These are phyloP conservation scores for Eriocheir sinensis DNA, from an alignment of 1,140 invertebrate species.

Conservation along the genomic window DNA sequence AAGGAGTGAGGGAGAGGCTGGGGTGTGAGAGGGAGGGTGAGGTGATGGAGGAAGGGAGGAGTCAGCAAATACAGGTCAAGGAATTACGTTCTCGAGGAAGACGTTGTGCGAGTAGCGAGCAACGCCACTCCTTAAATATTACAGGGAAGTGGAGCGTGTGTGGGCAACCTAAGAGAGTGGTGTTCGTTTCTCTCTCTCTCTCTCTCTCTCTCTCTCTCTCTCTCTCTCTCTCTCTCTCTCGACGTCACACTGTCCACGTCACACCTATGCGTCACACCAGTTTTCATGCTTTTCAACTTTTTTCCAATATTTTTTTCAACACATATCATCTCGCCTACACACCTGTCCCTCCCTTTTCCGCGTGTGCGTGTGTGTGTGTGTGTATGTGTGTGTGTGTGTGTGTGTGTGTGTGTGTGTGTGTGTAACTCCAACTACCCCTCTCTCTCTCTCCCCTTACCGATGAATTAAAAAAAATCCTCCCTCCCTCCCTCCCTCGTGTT, in stretches of 20 bases:
- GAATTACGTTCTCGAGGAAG: neutral
- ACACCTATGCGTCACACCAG: too few species aligned
- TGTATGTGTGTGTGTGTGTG: too few species aligned
- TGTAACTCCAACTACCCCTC: neutral
- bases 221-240: neutral
- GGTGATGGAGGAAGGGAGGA: neutral
- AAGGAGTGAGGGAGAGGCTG: neutral
- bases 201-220: constrained; percentile 36
- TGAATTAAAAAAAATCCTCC: too few species aligned
- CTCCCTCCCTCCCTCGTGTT: neutral
- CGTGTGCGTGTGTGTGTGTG: too few species aligned
- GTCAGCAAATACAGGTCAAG: neutral
- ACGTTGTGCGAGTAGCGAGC: neutral
- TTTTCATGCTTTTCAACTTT: neutral
- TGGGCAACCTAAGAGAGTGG: neutral
- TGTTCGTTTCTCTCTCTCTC: neutral
- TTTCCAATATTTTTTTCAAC: neutral
- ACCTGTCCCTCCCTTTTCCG: neutral
- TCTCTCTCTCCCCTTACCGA: neutral
- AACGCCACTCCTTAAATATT: neutral
- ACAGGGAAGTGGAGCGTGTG: neutral
- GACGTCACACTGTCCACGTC: neutral
- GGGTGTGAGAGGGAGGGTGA: neutral
- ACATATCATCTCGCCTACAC: too few species aligned
- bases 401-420: too few species aligned